phyloP scores from a whole-genome alignment of 2,113 vertebrate species.

The Grallaria varia region DNA sequence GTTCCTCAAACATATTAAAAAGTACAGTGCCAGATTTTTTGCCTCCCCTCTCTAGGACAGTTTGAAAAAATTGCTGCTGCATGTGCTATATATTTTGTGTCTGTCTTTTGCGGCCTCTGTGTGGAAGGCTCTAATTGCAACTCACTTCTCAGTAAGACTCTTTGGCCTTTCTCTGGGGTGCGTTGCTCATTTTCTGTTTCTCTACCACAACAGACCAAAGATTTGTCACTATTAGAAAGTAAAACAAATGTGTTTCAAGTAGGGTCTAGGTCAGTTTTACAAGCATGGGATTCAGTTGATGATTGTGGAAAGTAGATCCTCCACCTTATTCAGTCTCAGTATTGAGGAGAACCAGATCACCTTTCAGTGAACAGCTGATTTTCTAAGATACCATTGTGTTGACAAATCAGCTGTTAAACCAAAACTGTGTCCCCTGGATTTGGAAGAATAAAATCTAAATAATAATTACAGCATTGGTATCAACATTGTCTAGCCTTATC shows the following conservation, averaged over 20 bases:
- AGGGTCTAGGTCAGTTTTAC: not conserved
- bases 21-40: not conserved
- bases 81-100: not conserved
- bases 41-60: not conserved
- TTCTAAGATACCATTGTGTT: not conserved
- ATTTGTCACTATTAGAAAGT: not conserved
- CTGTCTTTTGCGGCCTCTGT: not conserved
- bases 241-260: not conserved
- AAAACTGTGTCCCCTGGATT: not conserved
- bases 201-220: not conserved
- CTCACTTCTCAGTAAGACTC: not conserved
- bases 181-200: not conserved
- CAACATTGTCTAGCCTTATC: not conserved
- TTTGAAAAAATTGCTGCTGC: not conserved
- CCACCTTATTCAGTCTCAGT: not conserved
- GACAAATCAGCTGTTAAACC: not conserved
- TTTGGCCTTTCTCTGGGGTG: not conserved
- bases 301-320: not conserved
- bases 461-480: not conserved
- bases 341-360: not conserved
- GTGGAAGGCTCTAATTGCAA: not conserved
- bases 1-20: not conserved
- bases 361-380: not conserved
- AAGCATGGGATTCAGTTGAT: not conserved
- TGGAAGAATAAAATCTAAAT: not conserved